Evolutionary conservation across 2,888 invertebrate species (phyloP), one percentile per base, ranked within the genome.

Genomic region (Stomorhina lunata): DNA sequence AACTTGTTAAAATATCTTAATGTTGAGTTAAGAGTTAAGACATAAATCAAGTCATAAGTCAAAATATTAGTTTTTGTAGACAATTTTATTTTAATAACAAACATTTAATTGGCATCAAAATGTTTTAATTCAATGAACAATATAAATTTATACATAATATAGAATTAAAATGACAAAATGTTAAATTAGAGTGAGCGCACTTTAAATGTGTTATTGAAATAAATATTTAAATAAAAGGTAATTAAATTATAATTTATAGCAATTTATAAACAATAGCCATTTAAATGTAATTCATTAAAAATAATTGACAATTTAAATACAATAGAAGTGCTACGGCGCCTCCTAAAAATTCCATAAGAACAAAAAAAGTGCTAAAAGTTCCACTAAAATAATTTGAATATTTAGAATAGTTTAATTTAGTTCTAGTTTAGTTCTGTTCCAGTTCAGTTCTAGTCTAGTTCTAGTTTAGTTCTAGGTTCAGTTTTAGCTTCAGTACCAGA

Each of bases 21-120:
- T 68, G 50, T 40, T 43, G 34, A 50, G 12, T 59, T 27, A 3
- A 43, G 45, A 43, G 68, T 63, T 68, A 73, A 68, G 61, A 68
- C 25, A 73, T 55, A 80, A 80, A 68, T 73, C 80, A 73, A 50
- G 17, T 59, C 72, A 53, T 57, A 61, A 61, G 20, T 80, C 59
- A 29, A 79, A 79, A 69, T 50, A 68, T 65, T 37, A 32, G n/a
- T 61, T n/a, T 12, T 7, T 17, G 22, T 37, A 50, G 20, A 48
- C 50, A 27, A 50, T 61, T 73, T 32, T n/a, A n/a, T 37, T 73
- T 73, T 40, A 72, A 50, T 61, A 45, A 59, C 2, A 22, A 0
- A 34, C 7, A 45, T 50, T 59, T 68, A 80, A 73, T 80, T 73
- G 68, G 34, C 68, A 61, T 27, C 27, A 71, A 57, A 57, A n/a